Evolutionary conservation across 1,140 invertebrate genomes (phyloP).

Genomic region (Cyclargus thomasi): DNA sequence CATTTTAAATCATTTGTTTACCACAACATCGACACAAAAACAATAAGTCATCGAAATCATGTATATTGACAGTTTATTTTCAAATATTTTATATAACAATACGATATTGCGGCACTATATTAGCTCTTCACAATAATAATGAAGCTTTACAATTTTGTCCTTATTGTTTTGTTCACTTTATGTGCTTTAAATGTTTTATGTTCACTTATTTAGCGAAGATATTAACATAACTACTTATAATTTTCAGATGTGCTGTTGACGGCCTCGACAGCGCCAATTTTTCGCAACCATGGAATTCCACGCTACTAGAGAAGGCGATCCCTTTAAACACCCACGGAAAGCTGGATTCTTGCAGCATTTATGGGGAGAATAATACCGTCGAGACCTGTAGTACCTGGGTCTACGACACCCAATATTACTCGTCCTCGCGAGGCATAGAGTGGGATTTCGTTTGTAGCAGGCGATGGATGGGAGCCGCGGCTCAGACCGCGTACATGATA

Average conservation of each 20-base stretch:
- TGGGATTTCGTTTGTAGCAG: conserved; percentile 90
- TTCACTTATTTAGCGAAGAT: conserved; percentile 2
- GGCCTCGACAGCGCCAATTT: conserved; percentile 50
- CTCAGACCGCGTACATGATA: conserved; percentile 90
- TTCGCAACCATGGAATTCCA: conserved; percentile 70
- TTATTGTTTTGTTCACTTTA: background rate
- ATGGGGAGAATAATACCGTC: conserved; percentile 65
- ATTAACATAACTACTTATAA: conserved; percentile 25
- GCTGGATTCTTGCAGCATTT: conserved; percentile 77
- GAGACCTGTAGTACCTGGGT: conserved; percentile 78
- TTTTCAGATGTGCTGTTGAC: conserved; percentile 58
- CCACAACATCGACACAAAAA: background rate
- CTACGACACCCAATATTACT: conserved; percentile 82
- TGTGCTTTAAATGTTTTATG: conserved; percentile 4
- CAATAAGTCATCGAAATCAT: background rate
- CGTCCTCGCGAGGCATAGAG: conserved; percentile 82
- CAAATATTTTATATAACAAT: background rate
- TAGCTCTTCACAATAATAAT: background rate
- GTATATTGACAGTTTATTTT: background rate
- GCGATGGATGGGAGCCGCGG: conserved; percentile 86
- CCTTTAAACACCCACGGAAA: conserved; percentile 71
- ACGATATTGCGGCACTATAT: background rate
- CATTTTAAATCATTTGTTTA: background rate
- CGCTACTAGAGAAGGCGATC: conserved; percentile 64
- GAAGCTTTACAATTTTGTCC: background rate